Evolutionary conservation across 1,140 invertebrate genomes (phyloP).

Genomic region (Solen grandis): DNA sequence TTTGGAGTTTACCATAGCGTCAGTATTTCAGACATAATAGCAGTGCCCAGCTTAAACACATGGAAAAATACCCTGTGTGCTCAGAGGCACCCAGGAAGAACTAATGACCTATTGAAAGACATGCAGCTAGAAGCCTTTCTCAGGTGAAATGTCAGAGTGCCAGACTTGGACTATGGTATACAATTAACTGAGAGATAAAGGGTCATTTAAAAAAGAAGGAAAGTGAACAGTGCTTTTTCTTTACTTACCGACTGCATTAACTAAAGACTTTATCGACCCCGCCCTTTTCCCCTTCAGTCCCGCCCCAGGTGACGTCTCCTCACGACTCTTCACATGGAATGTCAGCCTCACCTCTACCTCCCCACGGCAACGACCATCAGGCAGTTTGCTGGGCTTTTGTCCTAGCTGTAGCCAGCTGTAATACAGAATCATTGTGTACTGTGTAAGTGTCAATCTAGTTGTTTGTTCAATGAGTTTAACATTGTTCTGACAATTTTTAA

Average conservation of each 20-base stretch:
- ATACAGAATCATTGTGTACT: too few species aligned
- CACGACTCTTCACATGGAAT: constrained; percentile 89
- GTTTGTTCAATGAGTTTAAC: neutral
- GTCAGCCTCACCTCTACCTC: constrained; percentile 93
- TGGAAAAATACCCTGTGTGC: too few species aligned
- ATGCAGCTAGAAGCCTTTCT: too few species aligned
- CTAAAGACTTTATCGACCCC: constrained; percentile 44
- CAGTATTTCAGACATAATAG: too few species aligned
- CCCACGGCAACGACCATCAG: constrained; percentile 92
- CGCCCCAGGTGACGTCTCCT: constrained; percentile 16
- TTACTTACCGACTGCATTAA: constrained; percentile 49
- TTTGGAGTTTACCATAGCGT: too few species aligned
- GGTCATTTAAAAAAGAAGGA: neutral
- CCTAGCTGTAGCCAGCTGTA: constrained; percentile 84
- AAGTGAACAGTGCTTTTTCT: neutral
- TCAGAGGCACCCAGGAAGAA: too few species aligned
- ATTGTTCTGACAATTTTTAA: too few species aligned
- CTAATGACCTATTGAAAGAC: too few species aligned
- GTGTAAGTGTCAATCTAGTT: too few species aligned
- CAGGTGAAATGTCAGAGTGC: too few species aligned
- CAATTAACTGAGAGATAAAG: neutral
- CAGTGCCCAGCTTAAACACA: too few species aligned
- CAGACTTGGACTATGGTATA: too few species aligned
- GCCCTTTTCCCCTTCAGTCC: constrained; percentile 31
- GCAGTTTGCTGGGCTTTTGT: constrained; percentile 85